These are phyloP conservation scores for Halictus quadricinctus DNA, from an alignment of 2,888 invertebrate genomes.

Conservation along the genomic window DNA sequence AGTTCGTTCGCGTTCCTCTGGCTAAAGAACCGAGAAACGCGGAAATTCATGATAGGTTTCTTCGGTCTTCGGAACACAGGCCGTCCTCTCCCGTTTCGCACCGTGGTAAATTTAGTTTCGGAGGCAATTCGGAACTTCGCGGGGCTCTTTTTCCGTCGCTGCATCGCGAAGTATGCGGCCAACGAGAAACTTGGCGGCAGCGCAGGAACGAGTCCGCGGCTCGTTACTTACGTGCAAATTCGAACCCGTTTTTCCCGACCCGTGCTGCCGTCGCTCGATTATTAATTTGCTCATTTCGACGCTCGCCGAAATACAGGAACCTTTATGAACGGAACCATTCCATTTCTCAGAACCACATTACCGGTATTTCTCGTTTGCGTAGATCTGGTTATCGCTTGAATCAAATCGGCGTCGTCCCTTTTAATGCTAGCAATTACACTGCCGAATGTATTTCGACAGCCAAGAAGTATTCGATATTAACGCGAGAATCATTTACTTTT, in stretches of 20 bases:
- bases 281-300: conserved; percentile 16
- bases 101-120: conserved; percentile 56
- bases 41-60: conserved; percentile 35
- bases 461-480: not conserved
- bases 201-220: not conserved
- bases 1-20: not conserved
- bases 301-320: not conserved
- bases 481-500: not conserved
- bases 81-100: conserved; percentile 8
- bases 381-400: not conserved
- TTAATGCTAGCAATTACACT: not conserved
- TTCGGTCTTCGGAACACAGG: not conserved
- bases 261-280: not conserved
- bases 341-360: not conserved
- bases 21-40: conserved; percentile 24
- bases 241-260: not conserved
- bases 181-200: conserved; percentile 41
- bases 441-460: not conserved
- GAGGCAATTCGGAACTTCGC: conserved; percentile 46
- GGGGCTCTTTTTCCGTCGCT: conserved; percentile 28
- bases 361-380: not conserved
- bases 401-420: not conserved
- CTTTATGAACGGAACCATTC: not conserved
- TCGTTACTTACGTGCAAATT: conserved; percentile 32
- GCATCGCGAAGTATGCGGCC: conserved; percentile 54